Evolutionary conservation across 2,888 invertebrate species (phyloP).

Genomic region (Apodemia mormo): DNA sequence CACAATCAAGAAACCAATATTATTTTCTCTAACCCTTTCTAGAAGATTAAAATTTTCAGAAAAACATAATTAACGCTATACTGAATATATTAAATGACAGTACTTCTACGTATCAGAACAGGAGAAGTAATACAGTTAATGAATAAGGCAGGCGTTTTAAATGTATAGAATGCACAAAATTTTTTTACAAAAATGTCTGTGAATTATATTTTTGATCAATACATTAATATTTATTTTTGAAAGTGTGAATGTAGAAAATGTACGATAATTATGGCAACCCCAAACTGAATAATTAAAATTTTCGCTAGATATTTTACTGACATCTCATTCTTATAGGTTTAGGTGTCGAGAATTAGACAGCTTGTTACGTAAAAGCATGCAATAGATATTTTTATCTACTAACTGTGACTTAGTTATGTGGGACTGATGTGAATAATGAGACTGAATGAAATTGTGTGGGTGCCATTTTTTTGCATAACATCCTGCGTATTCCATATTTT

Average conservation of each 20-base stretch:
- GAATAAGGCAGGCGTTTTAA: not conserved
- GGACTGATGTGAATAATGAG: constrained; percentile 44
- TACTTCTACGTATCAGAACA: not conserved
- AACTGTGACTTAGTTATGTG: constrained; percentile 31
- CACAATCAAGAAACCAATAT: too few species aligned
- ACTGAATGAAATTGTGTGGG: constrained; percentile 45
- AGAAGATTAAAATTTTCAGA: not conserved
- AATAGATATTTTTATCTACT: constrained; percentile 9
- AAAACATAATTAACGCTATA: too few species aligned
- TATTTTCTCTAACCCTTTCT: not conserved
- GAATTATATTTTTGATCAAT: not conserved
- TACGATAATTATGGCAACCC: not conserved
- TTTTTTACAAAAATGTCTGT: not conserved
- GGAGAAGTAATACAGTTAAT: not conserved
- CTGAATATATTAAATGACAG: not conserved
- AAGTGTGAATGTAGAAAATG: not conserved
- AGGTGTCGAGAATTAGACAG: constrained; percentile 7
- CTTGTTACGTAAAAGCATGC: not conserved
- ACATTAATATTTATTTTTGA: not conserved
- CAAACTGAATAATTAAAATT: constrained; percentile 5
- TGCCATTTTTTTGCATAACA: constrained; percentile 40
- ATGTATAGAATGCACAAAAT: not conserved
- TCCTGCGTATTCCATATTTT: constrained; percentile 7
- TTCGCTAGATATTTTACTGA: constrained; percentile 14
- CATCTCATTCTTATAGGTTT: constrained; percentile 8